Evolutionary conservation across 2,797 vertebrate species (phyloP).

Genomic region (Catharus ustulatus): DNA sequence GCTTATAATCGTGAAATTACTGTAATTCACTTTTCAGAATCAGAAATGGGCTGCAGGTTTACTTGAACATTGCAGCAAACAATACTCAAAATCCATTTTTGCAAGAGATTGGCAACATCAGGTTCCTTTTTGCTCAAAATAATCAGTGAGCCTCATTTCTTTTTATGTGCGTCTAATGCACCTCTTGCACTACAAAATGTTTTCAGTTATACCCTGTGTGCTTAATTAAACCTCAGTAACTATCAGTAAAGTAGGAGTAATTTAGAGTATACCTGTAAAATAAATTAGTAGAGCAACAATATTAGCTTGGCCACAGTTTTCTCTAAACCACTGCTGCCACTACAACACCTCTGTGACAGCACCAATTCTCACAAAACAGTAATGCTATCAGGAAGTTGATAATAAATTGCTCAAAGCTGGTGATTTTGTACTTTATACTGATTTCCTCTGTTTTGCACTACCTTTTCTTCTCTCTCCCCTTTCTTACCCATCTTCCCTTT

Average conservation of each 20-base stretch:
- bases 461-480: neutral
- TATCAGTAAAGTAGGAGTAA: neutral
- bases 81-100: neutral
- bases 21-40: neutral
- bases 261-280: neutral
- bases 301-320: neutral
- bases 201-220: neutral
- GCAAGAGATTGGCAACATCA: neutral
- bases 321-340: neutral
- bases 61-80: neutral
- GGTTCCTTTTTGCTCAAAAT: neutral
- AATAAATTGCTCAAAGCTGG: neutral
- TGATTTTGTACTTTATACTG: neutral
- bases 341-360: neutral
- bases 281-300: neutral
- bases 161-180: neutral
- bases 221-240: neutral
- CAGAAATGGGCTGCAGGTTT: neutral
- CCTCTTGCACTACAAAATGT: neutral
- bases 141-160: neutral
- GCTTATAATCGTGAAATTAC: no score
- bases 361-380: neutral
- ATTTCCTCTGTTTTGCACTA: neutral
- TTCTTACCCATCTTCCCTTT: neutral
- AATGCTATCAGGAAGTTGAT: neutral